Base-by-base conservation (phyloP, 1,140 invertebrate genomes). In the Lineus longissimus region DNA sequence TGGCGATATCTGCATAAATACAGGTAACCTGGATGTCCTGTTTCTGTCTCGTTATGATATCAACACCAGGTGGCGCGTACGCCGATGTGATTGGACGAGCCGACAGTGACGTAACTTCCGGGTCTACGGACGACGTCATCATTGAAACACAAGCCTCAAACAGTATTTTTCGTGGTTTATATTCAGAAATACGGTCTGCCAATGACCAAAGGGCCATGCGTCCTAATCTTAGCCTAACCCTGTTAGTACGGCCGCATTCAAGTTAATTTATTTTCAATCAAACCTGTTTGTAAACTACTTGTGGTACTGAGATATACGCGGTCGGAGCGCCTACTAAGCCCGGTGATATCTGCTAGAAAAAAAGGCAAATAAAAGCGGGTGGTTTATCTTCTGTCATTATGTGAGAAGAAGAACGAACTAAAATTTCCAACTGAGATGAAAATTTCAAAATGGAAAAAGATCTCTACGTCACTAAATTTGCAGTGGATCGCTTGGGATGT, bases 231-330 rank as follows among this genome's bases (percentile, higher is more conserved):
- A 29, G 31, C 41, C 41, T 51, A 54, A 29, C 23, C 41, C 33
- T 25, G 29, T 64, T 60, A 47, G 58, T 54, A 41, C 40, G 41
- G 33, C 41, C 31, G 41, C 57, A 59, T 27, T 30, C 40, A 22
- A 33, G 43, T 27, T 31, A 51, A 33, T 25, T 27, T 22, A 31
- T 55, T 27, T 61, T 31, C 51, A 65, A 47, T 66, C 76, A 73
- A 76, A 80, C 78, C 78, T 81, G 78, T 55, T 75, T 68, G 70
- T 76, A 81, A 60, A 77, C 71, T 59, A 73, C 72, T 60, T 75
- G 73, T 59, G 77, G 73, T 51, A 75, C 74, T 66, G 78, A 79
- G 68, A 78, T 78, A 74, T 76, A 79, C 58, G 76, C 74, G 61
- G 74, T 73, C 45, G 69, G 68, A 36, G 65, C 68, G 58, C 67